These are phyloP conservation scores for Gisinianus flammeolus DNA, from an alignment of 2,888 invertebrate species.

Conservation along the genomic window DNA sequence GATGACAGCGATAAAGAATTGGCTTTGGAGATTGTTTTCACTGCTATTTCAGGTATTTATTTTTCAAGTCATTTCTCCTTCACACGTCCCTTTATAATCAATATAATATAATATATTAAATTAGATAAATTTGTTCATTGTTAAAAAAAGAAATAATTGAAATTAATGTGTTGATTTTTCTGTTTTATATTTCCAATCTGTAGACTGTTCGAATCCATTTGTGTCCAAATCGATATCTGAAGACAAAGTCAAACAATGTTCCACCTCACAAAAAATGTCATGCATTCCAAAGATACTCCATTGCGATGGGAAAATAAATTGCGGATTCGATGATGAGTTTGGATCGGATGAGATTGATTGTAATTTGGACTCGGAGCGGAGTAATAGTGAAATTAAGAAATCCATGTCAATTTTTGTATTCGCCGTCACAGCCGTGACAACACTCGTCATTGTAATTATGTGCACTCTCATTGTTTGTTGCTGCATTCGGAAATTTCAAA, in stretches of 20 bases:
- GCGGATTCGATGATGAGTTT: constrained; percentile 53
- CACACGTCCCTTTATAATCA: not conserved
- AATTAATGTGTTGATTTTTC: not conserved
- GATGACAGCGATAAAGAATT: constrained; percentile 15
- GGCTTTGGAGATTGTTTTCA: constrained; percentile 55
- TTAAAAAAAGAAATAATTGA: not conserved
- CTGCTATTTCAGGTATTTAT: constrained; percentile 45
- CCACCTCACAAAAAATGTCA: constrained; percentile 45
- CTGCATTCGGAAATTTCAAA: constrained; percentile 52
- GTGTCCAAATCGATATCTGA: constrained; percentile 26
- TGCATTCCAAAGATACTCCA: constrained; percentile 51
- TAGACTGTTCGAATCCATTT: constrained; percentile 46
- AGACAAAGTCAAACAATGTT: constrained; percentile 46
- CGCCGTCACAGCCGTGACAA: constrained; percentile 54
- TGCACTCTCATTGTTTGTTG: constrained; percentile 54
- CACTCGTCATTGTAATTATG: constrained; percentile 53
- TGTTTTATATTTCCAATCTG: not conserved
- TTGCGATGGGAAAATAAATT: constrained; percentile 55
- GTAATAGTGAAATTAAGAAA: constrained; percentile 26
- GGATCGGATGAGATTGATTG: constrained; percentile 49
- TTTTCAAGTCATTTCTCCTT: not conserved
- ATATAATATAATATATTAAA: not conserved
- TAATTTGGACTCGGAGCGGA: not conserved
- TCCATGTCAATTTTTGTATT: constrained; percentile 53
- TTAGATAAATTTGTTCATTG: not conserved